These are phyloP conservation scores for Drosophila lini DNA, from an alignment of 1,140 invertebrate genomes.

Conservation along the genomic window DNA sequence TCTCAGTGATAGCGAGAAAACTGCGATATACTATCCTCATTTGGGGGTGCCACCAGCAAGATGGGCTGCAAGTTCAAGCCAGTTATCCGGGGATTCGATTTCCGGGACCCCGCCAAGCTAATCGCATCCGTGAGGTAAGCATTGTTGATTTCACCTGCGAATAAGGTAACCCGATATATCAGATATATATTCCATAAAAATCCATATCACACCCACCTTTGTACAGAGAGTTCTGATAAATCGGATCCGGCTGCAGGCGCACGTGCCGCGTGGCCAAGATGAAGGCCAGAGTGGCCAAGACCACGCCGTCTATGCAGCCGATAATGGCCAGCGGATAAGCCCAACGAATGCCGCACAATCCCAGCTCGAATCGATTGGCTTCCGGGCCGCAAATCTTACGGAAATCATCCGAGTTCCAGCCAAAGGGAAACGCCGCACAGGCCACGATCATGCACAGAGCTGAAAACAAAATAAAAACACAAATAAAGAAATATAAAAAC, in stretches of 20 bases:
- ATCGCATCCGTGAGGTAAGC: conserved; percentile 92
- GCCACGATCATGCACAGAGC: conserved; percentile 93
- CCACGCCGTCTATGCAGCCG: conserved; percentile 94
- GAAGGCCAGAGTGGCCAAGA: conserved; percentile 95
- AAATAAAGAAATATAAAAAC: conserved; percentile 20
- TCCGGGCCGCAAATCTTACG: conserved; percentile 93
- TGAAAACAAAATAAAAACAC: conserved; percentile 84
- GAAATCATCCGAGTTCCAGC: conserved; percentile 94
- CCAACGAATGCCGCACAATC: conserved; percentile 96
- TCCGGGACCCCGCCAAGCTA: conserved; percentile 92
- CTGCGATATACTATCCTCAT: conserved; percentile 89
- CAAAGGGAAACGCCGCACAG: conserved; percentile 95
- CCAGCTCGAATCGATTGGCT: conserved; percentile 90
- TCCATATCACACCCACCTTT: conserved; percentile 86
- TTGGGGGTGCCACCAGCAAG: conserved; percentile 85
- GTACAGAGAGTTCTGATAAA: conserved; percentile 88
- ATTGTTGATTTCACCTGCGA: conserved; percentile 93
- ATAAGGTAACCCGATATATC: neutral
- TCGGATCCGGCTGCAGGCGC: conserved; percentile 92
- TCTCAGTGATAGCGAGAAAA: conserved; percentile 87
- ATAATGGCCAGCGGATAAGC: conserved; percentile 97
- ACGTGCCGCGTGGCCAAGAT: conserved; percentile 96
- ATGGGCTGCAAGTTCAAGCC: conserved; percentile 93
- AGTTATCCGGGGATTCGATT: conserved; percentile 86
- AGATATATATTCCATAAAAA: neutral